Evolutionary conservation across 1,140 invertebrate genomes (phyloP), one percentile per base, ranked within the genome.

Genomic region (Homarus americanus): DNA sequence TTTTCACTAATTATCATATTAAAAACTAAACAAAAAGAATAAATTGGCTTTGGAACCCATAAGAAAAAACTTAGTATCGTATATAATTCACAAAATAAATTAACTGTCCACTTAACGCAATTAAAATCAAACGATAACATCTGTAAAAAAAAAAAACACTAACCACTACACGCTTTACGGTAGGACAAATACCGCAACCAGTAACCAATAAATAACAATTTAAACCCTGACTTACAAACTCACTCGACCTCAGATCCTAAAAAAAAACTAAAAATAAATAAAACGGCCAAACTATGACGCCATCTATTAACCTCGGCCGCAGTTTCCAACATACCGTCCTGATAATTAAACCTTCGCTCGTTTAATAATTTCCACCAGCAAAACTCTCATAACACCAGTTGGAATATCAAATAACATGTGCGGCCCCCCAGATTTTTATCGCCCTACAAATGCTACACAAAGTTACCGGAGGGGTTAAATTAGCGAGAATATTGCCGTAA

Each of bases 231-330:
- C 20, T 53, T 53, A 80, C 41, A 80, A 49, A 53, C 78, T 80
- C 12, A 34, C 78, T 40, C 1, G 15, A 58, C 53, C 20, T 20
- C 0, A 24, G 5, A 58, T 20, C 20, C 4, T 58, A 58, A 15
- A 58, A 20, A 20, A 40, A 38, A 78, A 78, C 40, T n/a, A 44
- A 78, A 38, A 38, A 41, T 44, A 41, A 78, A 78, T 41, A 78
- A 34, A 79, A 41, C 20, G 44, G 38, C 38, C 5, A 28, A 79
- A 79, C 76, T 44, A 79, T 44, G 44, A 80, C 78, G 53, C 78
- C 15, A 12, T 80, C 53, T 63, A 63, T 40, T 38, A 63, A 63
- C 20, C 20, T 32, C 41, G 36, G 32, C 40, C n/a, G 24, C 40
- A 7, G 40, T 49, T 2, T 69, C 0, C 15, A 24, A 9, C 32